Percentiles rank a stretch among this genome's conserved stretches.
These are phyloP conservation scores for Hipposideros larvatus DNA, from an alignment of 2,797 vertebrate species.

Conservation along the genomic window DNA sequence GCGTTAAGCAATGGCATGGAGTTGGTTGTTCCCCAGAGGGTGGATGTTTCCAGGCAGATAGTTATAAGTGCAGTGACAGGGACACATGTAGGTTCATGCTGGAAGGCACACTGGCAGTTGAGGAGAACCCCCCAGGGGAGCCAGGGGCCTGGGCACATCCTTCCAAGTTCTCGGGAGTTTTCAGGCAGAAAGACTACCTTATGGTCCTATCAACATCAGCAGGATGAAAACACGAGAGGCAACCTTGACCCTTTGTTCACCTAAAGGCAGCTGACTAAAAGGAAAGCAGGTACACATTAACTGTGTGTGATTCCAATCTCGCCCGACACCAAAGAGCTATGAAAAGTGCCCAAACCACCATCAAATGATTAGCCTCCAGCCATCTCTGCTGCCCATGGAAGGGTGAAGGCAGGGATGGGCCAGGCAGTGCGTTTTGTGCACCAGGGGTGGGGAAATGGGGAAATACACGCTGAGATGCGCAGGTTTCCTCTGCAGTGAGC, in stretches of 20 bases:
- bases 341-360: conserved; percentile 58
- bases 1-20: conserved; percentile 62
- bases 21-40: neutral
- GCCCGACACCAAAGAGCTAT: neutral
- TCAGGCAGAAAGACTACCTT: conserved; percentile 63
- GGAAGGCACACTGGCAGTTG: conserved; percentile 64
- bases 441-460: neutral
- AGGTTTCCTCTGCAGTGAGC: conserved; percentile 50
- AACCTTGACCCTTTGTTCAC: conserved; percentile 60
- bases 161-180: conserved; percentile 68
- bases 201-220: neutral
- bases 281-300: conserved; percentile 45
- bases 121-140: conserved; percentile 57
- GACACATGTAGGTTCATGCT: conserved; percentile 6
- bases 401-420: conserved; percentile 33
- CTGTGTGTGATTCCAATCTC: conserved; percentile 68
- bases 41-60: neutral
- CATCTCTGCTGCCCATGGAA: conserved; percentile 44
- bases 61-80: neutral
- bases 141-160: conserved; percentile 69
- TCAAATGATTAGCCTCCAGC: conserved; percentile 1
- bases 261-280: conserved; percentile 46
- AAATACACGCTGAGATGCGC: rapidly evolving
- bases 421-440: conserved; percentile 66
- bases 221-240: neutral